Evolutionary conservation across 2,888 invertebrate species (phyloP).

Genomic region (Pachydiplax longipennis): DNA sequence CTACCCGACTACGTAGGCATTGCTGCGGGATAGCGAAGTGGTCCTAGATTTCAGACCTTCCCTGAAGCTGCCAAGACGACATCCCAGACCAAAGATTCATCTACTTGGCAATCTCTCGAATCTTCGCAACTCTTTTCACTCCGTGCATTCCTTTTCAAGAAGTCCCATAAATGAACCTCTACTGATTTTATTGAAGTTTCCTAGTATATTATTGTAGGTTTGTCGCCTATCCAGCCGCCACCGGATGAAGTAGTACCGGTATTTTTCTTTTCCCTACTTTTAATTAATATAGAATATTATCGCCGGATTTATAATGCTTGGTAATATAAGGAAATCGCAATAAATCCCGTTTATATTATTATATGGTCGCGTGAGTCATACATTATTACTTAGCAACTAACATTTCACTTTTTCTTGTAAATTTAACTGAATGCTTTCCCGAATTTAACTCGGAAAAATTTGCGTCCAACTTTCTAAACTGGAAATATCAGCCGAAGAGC

Average conservation of each 20-base stretch:
- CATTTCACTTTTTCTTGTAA: not conserved
- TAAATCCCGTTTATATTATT: too few species aligned
- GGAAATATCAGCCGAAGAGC: conserved; percentile 9
- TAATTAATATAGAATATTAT: too few species aligned
- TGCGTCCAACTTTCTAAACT: not conserved
- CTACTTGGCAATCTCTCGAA: conserved; percentile 34
- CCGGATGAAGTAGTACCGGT: not conserved
- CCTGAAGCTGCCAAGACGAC: conserved; percentile 28
- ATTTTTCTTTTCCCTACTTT: not conserved
- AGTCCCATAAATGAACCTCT: conserved; percentile 30
- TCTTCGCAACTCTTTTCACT: not conserved
- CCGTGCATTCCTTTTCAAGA: conserved; percentile 3
- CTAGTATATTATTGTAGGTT: not conserved
- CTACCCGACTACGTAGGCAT: not conserved
- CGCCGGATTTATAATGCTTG: too few species aligned
- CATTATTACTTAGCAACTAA: too few species aligned
- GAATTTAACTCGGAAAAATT: not conserved
- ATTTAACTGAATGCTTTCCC: not conserved
- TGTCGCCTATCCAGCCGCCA: not conserved
- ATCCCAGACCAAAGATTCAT: conserved; percentile 5
- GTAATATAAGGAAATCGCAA: not conserved
- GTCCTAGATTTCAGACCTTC: conserved; percentile 5
- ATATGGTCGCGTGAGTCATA: too few species aligned
- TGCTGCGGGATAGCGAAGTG: conserved; percentile 7
- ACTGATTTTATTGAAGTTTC: not conserved